Base-by-base conservation (phyloP, 2,888 invertebrate species). In the Apamea sordens region DNA sequence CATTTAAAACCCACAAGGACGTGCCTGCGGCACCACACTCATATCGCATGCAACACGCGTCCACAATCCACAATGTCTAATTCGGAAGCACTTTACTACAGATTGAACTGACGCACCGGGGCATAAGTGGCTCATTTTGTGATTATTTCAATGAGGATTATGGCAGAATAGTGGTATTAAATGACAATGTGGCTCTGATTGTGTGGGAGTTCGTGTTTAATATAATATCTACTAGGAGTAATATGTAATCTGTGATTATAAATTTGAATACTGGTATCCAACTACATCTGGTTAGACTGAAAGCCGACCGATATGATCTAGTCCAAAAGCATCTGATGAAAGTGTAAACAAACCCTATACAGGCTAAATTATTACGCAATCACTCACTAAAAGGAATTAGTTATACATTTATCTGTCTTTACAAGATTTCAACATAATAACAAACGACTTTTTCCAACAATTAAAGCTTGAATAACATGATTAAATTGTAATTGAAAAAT, bases 61-160 rank as follows among this genome's bases (percentile, higher is more conserved):
- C 15, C 75, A 63, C 53, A 82, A 61, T 61, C 15, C 69, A 65
- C 67, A 82, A 69, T 53, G 53, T 56, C 72, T 81, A 71, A 82
- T 86, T 86, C 61, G 28, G 61, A 63, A 75, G 56, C 74, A 67
- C 59, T 77, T 82, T 61, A 71, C 69, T 44, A 32, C 71, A 76
- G 50, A 79, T 61, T 76, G 67, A 61, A 76, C 56, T 64, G 84
- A 86, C 65, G 80, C 80, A 65, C 24, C 24, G 28, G 18, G n/a
- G 10, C 32, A 41, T 76, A 86, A 84, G 76, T 84, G 74, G 76
- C 65, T 65, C 64, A 84, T 77, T 85, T 67, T 47, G 72, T 73
- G 56, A 80, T 87, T 84, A 84, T 83, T 75, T 72, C 74, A 59
- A 83, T 80, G 74, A 69, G 47, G 61, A 76, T 86, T 61, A 79